These are phyloP conservation scores for Pionites leucogaster DNA, from an alignment of 2,113 vertebrate species.

Conservation along the genomic window DNA sequence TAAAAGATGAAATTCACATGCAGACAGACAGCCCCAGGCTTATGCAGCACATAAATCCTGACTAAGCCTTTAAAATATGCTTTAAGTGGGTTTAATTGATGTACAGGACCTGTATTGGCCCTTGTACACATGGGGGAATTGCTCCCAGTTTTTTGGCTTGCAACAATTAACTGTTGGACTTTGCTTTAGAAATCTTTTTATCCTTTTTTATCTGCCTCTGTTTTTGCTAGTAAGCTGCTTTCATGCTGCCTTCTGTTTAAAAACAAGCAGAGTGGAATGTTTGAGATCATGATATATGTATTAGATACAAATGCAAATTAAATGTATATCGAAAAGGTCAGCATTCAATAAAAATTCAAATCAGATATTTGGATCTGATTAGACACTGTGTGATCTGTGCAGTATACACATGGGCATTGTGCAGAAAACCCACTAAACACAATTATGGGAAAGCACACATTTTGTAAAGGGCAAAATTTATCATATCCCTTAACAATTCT, in stretches of 20 bases:
- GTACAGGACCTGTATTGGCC: constrained; percentile 19
- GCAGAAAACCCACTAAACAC: constrained; percentile 11
- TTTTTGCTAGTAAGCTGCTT: not conserved
- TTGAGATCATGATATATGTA: not conserved
- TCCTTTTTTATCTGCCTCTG: not conserved
- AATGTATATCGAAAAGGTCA: constrained; percentile 19
- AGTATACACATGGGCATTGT: not conserved
- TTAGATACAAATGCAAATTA: not conserved
- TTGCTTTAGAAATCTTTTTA: not conserved
- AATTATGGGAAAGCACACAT: not conserved
- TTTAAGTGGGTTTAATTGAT: constrained; percentile 52
- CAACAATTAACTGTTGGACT: constrained; percentile 13
- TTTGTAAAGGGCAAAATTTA: constrained; percentile 20
- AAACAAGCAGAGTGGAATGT: not conserved
- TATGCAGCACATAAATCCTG: constrained; percentile 18
- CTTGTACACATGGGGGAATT: not conserved
- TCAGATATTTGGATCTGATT: constrained; percentile 13
- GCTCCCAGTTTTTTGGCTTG: not conserved
- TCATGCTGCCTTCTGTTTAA: not conserved
- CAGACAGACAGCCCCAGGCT: constrained; percentile 30
- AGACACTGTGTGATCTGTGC: not conserved
- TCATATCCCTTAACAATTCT: not conserved
- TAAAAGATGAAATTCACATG: constrained; percentile 2
- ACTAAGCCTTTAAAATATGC: constrained; percentile 34
- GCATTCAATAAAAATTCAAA: constrained; percentile 44